Evolutionary conservation across 2,113 vertebrate species (phyloP), one percentile per base, ranked within the genome.

Genomic region (Halcyon senegalensis): DNA sequence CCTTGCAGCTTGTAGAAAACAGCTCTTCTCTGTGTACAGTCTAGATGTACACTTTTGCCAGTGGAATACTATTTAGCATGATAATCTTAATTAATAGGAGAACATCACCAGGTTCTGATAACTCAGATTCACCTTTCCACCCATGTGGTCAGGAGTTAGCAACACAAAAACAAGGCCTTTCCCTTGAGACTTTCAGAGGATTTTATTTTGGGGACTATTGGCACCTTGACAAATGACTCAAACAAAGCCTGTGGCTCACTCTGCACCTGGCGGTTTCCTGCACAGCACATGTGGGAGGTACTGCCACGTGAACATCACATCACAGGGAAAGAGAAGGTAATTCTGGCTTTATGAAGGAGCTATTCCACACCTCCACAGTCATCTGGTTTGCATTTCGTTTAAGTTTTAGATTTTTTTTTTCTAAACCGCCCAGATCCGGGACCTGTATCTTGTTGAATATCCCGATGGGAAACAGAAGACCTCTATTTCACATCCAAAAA

Each of bases 251-350:
- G 66, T 46, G 76, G 69, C 67, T 97, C 79, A 18, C 44, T 82
- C 53, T 89, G 81, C 76, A 95, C 85, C 89, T 97, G 93, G 80
- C 43, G 27, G 59, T 87, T 93, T 87, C 67, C 84, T 92, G 72
- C 74, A 58, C n/a, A 35, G 63, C 87, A 82, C 75, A n/a, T 24
- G 91, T 90, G 79, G 92, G 93, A 93, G 90, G 89, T 50, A 59
- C 37, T 63, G 19, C 48, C 82, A 67, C 5, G 9, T 84, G 86
- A 87, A 23, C 63, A 79, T 74, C 88, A 30, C 64, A n/a, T 76
- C 87, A 62, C 2, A 44, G 50, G 55, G 78, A 88, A 74, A 58
- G 58, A 23, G 75, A 93, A 93, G 84, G 91, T 87, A 66, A 82
- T 60, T 94, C 66, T 97, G 91, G 59, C 92, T 92, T 76, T 85